These are phyloP conservation scores for Eudasyphora cyanicolor DNA, from an alignment of 2,888 invertebrate genomes.

Conservation along the genomic window DNA sequence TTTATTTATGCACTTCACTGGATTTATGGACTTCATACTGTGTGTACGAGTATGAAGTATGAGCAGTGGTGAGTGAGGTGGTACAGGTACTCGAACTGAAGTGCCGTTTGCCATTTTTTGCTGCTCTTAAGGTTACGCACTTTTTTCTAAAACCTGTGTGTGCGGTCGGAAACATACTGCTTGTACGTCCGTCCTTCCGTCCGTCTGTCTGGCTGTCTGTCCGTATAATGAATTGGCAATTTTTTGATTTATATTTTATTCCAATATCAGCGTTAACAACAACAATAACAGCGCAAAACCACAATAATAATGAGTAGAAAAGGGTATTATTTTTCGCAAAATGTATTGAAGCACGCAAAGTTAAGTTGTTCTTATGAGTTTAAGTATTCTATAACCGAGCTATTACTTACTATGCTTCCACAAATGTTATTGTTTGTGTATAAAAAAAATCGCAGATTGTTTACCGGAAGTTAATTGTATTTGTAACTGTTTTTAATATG, in stretches of 20 bases:
- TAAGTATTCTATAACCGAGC: too few relatives aligned
- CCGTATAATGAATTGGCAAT: slow-evolving; percentile 50
- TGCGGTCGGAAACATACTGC: too few relatives aligned
- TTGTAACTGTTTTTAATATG: not conserved
- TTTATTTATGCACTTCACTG: slow-evolving; percentile 3
- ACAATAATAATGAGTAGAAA: not conserved
- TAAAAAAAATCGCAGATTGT: not conserved
- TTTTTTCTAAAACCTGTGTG: slow-evolving; percentile 37
- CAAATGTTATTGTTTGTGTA: too few relatives aligned
- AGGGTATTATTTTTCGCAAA: slow-evolving; percentile 23
- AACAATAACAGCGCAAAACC: not conserved
- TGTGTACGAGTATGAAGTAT: too few relatives aligned
- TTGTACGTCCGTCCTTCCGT: not conserved
- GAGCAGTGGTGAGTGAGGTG: slow-evolving; percentile 6
- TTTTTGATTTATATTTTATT: slow-evolving; percentile 35
- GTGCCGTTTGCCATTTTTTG: not conserved
- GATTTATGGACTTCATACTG: slow-evolving; percentile 12
- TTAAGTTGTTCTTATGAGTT: slow-evolving; percentile 10
- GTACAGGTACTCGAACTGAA: slow-evolving; percentile 35
- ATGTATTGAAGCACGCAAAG: slow-evolving; percentile 37
- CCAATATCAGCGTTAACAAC: slow-evolving; percentile 23
- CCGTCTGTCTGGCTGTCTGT: not conserved
- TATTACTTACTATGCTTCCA: too few relatives aligned
- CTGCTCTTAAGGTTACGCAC: slow-evolving; percentile 61
- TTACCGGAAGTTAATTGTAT: slow-evolving; percentile 18